phyloP scores from a whole-genome alignment of 2,797 vertebrate species.

The Poeciliopsis infans region DNA sequence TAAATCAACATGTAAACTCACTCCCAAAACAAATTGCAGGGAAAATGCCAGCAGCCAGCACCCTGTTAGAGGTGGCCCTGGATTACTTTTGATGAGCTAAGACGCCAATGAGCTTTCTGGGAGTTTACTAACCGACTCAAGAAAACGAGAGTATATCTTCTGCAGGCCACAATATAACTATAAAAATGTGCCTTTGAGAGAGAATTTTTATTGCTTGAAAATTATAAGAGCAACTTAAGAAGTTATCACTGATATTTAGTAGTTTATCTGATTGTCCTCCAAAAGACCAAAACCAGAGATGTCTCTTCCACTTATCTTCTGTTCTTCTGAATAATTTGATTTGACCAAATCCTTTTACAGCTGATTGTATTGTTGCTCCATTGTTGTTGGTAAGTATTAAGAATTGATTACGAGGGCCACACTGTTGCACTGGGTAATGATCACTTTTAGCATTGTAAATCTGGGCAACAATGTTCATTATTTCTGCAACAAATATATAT shows the following conservation, averaged over 20 bases:
- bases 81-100: constrained; percentile 75
- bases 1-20: constrained; percentile 82
- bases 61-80: constrained; percentile 56
- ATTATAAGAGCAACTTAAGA: not conserved
- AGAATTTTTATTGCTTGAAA: not conserved
- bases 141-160: constrained; percentile 36
- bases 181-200: not conserved
- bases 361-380: not conserved
- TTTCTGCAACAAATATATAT: not conserved
- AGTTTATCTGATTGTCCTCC: not conserved
- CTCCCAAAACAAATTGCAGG: constrained; percentile 75
- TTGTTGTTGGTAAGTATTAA: not conserved
- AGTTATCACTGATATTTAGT: not conserved
- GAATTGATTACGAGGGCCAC: not conserved
- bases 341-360: not conserved
- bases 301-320: not conserved
- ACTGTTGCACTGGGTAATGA: not conserved
- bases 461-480: not conserved
- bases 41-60: constrained; percentile 75
- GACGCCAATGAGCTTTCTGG: constrained; percentile 62
- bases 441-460: not conserved
- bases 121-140: constrained; percentile 39
- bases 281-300: not conserved
- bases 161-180: constrained; percentile 17
- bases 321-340: not conserved